Percentiles rank a stretch among this genome's conserved stretches.
phyloP scores from a whole-genome alignment of 2,888 invertebrate genomes.

The Coenonympha glycerion region DNA sequence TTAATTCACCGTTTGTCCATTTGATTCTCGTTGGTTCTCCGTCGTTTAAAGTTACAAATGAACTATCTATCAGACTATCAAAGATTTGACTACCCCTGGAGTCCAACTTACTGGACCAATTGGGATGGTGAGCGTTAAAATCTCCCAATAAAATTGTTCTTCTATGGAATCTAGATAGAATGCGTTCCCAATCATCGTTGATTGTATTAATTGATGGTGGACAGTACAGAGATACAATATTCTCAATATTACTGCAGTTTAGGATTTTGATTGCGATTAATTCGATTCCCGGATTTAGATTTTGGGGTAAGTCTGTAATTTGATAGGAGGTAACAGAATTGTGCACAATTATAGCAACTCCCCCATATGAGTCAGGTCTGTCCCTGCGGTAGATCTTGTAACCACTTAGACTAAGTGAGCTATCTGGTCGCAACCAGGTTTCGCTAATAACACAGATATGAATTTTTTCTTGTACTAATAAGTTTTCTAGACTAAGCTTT shows the following conservation, averaged over 20 bases:
- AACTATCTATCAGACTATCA: not conserved
- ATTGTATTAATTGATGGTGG: conserved; percentile 12
- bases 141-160: conserved; percentile 29
- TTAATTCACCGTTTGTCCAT: not conserved
- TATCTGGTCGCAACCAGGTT: conserved; percentile 12
- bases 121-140: conserved; percentile 32
- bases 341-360: conserved; percentile 14
- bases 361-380: conserved; percentile 14
- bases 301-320: no score
- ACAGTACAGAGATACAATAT: conserved; percentile 28
- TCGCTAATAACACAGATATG: not conserved
- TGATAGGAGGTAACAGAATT: conserved; percentile 8
- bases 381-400: conserved; percentile 17
- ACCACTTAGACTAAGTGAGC: conserved; percentile 1
- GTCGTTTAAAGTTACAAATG: not conserved
- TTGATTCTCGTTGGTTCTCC: conserved; percentile 2
- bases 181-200: conserved; percentile 26
- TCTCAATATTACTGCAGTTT: conserved; percentile 11
- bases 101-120: conserved; percentile 33
- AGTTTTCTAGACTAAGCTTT: not conserved
- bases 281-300: conserved; percentile 4
- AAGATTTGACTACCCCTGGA: conserved; percentile 11
- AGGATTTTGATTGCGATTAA: not conserved
- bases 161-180: conserved; percentile 12
- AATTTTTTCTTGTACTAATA: conserved; percentile 8